These are phyloP conservation scores for Lysandra coridon DNA, from an alignment of 2,888 invertebrate genomes.

Conservation along the genomic window DNA sequence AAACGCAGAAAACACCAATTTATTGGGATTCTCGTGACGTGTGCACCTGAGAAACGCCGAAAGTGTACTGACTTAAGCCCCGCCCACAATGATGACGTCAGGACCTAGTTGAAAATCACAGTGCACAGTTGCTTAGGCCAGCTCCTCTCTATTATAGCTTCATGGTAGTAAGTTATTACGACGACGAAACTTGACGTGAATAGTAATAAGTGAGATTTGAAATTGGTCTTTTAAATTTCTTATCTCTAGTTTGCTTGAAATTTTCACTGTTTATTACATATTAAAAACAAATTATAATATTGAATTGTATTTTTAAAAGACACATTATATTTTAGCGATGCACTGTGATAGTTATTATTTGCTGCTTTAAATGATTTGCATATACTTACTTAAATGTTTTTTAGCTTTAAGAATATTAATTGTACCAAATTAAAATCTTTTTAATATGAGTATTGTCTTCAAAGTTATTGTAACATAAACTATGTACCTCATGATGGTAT, in stretches of 20 bases:
- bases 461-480: neutral
- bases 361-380: conserved; percentile 34
- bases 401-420: conserved; percentile 29
- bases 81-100: too few relatives aligned
- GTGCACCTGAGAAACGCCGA: too few relatives aligned
- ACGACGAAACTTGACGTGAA: neutral
- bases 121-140: too few relatives aligned
- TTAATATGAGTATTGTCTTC: neutral
- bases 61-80: too few relatives aligned
- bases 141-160: too few relatives aligned
- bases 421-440: conserved; percentile 26
- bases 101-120: too few relatives aligned
- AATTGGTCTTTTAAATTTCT: neutral
- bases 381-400: neutral
- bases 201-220: neutral
- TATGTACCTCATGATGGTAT: neutral
- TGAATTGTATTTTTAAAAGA: conserved; percentile 33
- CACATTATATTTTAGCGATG: conserved; percentile 41
- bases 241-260: neutral
- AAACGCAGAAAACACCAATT: too few relatives aligned
- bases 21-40: too few relatives aligned
- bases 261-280: neutral
- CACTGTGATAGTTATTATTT: conserved; percentile 44
- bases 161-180: too few relatives aligned
- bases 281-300: neutral